These are phyloP conservation scores for Crotalus horridus DNA, from an alignment of 2,113 vertebrate species.

Conservation along the genomic window DNA sequence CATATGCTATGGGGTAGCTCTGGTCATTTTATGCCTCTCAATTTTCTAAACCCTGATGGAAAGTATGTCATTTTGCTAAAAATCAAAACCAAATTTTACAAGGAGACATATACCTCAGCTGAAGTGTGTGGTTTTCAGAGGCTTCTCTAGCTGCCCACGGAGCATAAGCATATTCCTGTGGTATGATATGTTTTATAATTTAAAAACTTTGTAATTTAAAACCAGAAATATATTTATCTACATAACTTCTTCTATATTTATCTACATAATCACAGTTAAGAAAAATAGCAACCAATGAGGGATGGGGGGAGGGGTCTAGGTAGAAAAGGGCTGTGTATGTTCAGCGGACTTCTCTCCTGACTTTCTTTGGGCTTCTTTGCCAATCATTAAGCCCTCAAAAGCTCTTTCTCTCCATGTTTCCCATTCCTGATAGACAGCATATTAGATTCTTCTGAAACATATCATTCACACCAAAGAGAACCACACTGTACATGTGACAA, in stretches of 20 bases:
- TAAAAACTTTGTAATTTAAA: background rate
- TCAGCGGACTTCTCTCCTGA: slow-evolving; percentile 21
- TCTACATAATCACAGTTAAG: slow-evolving; percentile 1
- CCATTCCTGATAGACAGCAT: slow-evolving; percentile 36
- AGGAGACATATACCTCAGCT: background rate
- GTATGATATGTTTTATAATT: background rate
- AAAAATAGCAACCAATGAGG: background rate
- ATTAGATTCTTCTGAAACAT: slow-evolving; percentile 49
- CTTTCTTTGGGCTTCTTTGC: slow-evolving; percentile 41
- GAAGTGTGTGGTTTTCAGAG: background rate
- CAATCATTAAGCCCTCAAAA: slow-evolving; percentile 46
- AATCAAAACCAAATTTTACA: background rate
- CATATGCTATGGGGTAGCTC: background rate
- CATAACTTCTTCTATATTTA: background rate
- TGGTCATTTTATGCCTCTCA: background rate
- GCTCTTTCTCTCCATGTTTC: slow-evolving; percentile 29
- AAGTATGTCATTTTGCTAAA: background rate
- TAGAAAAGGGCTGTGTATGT: slow-evolving; percentile 4
- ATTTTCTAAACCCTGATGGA: background rate
- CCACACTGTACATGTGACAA: slow-evolving; percentile 29
- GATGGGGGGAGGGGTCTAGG: background rate
- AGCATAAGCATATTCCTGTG: background rate
- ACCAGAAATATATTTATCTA: background rate
- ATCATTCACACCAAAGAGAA: slow-evolving; percentile 46
- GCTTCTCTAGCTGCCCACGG: background rate